These are phyloP conservation scores for Ciconia stormi DNA, from an alignment of 2,113 vertebrate species.

Conservation along the genomic window DNA sequence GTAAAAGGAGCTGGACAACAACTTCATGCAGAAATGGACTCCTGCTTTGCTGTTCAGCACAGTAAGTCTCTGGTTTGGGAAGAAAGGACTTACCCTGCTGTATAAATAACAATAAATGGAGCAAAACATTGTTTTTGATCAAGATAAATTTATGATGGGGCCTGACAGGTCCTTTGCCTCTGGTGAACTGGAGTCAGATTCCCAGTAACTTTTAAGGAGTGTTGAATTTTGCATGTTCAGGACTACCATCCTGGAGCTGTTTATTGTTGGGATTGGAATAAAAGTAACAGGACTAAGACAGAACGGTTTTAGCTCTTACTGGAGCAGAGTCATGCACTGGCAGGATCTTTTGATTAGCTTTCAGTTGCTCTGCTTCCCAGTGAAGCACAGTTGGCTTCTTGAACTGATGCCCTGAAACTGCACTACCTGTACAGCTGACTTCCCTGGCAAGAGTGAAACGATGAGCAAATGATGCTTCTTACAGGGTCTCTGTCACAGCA, in stretches of 20 bases:
- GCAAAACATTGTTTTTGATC: background rate
- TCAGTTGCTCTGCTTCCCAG: background rate
- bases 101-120: background rate
- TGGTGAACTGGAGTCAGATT: background rate
- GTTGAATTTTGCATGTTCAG: background rate
- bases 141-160: background rate
- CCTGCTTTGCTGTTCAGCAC: background rate
- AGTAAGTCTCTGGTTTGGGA: background rate
- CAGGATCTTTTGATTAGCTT: background rate
- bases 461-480: background rate
- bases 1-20: background rate
- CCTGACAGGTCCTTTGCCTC: background rate
- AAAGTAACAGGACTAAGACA: background rate
- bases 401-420: background rate
- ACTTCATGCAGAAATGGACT: background rate
- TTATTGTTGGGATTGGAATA: background rate
- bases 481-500: background rate
- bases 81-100: background rate
- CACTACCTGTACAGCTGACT: background rate
- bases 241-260: background rate
- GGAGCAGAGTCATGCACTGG: background rate
- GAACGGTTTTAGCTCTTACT: background rate
- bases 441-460: background rate
- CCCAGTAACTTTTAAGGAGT: background rate
- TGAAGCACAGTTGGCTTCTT: background rate